Conservation (phyloP, 2,888 invertebrate species). For the Ditula angustiorana region DNA sequence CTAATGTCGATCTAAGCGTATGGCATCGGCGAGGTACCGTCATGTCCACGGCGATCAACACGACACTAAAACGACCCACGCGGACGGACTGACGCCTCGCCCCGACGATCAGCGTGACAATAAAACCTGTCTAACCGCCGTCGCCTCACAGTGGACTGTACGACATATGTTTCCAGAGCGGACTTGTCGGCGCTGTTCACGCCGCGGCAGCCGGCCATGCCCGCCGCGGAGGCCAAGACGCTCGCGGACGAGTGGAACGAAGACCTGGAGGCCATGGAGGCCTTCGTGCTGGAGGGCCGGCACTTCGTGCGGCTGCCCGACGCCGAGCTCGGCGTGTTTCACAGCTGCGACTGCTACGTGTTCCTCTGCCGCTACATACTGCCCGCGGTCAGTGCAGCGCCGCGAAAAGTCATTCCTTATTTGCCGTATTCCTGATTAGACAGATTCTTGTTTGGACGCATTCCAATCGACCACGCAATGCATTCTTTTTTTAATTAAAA, state of each 20-base stretch:
- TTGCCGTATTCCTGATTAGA: too few species aligned
- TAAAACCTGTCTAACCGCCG: too few species aligned
- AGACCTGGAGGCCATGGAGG: slow-evolving; percentile 98
- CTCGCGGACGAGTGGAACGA: slow-evolving; percentile 99
- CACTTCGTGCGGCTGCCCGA: slow-evolving; percentile 99
- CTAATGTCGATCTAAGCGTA: too few species aligned
- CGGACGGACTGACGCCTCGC: too few species aligned
- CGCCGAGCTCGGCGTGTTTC: slow-evolving; percentile 95
- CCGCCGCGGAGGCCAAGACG: slow-evolving; percentile 92
- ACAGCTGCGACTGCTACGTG: slow-evolving; percentile 98
- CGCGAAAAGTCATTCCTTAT: too few species aligned
- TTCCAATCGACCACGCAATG: too few species aligned
- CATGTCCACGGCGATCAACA: too few species aligned
- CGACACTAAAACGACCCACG: too few species aligned
- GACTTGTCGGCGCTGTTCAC: slow-evolving; percentile 98
- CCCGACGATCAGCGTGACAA: too few species aligned
- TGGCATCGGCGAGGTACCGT: too few species aligned
- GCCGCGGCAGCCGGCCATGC: slow-evolving; percentile 96
- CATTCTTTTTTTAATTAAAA: too few species aligned
- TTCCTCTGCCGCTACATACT: slow-evolving; percentile 98
- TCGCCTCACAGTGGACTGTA: background rate
- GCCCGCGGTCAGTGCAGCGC: slow-evolving; percentile 85
- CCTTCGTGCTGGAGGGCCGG: slow-evolving; percentile 97
- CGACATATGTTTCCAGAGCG: slow-evolving; percentile 85
- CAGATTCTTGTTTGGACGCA: too few species aligned